Evolutionary conservation across 1,140 invertebrate species (phyloP), one percentile per base, ranked within the genome.

Genomic region (Pararge aegeria): DNA sequence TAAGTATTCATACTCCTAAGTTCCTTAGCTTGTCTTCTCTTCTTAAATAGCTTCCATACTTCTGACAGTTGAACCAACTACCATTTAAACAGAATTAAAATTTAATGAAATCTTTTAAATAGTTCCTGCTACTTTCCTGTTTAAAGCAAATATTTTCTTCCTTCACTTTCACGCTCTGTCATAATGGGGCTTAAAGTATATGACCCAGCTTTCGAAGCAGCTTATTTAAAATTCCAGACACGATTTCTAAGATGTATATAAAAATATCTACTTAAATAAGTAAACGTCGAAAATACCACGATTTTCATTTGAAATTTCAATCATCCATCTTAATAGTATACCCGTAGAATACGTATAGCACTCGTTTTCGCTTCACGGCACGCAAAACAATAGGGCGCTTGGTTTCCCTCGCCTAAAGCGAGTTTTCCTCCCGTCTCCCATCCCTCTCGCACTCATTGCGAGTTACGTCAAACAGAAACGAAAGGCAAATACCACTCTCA

Each of bases 311-410:
- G 64, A 78, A 83, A 82, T 83, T 76, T 80, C 78, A 80, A 74
- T 72, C 62, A 69, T 70, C 58, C 61, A 61, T 66, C 65, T 68
- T 24, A 66, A 71, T 68, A 62, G 27, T 62, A 65, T 71, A 73
- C 66, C 57, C 60, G 64, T 66, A 66, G 65, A 65, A 78, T 75
- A 81, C 60, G 68, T 77, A 74, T 62, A 61, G 64, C 61, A 68
- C 56, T 65, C 65, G 68, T 77, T 78, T 70, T 71, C 83, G 78
- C 80, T 82, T 69, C 70, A 71, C 63, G 63, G 80, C 73, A 75
- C 70, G 72, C 82, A 83, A 85, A 87, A 87, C 82, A 87, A 87
- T 85, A 73, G 83, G 82, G 79, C 76, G 74, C 83, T 84, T 66
- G 70, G 75, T 70, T 82, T 80, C 80, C 82, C 78, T 78, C 66